Percentiles rank a stretch among this genome's conserved stretches.
Conservation (phyloP, 2,797 vertebrate genomes). For the Fringilla coelebs region DNA sequence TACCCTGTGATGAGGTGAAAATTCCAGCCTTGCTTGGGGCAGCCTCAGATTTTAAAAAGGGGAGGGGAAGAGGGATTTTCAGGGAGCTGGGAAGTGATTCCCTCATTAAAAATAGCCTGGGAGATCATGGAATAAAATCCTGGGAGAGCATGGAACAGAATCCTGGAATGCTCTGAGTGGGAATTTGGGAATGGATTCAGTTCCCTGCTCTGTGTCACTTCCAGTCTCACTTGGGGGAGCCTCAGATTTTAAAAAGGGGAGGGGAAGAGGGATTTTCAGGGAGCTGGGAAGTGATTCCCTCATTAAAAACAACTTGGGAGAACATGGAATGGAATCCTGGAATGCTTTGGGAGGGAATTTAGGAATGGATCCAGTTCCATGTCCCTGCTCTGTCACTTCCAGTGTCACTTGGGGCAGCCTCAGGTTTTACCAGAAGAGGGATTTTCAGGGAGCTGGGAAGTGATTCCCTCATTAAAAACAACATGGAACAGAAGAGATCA, state of each 20-base stretch:
- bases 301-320: not conserved
- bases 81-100: too few relatives aligned
- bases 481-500: too few relatives aligned
- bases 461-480: not conserved
- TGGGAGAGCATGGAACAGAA: too few relatives aligned
- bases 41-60: not conserved
- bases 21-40: fast-evolving
- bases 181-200: not conserved
- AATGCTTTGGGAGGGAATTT: not conserved
- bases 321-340: not conserved
- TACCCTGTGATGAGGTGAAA: too few relatives aligned
- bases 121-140: too few relatives aligned
- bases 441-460: not conserved
- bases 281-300: not conserved
- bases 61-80: too few relatives aligned
- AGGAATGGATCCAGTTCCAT: not conserved
- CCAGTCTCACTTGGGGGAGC: too few relatives aligned
- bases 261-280: not conserved
- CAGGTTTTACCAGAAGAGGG: too few relatives aligned
- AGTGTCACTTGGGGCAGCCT: fast-evolving
- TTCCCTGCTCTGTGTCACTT: too few relatives aligned
- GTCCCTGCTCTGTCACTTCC: fast-evolving
- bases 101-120: too few relatives aligned
- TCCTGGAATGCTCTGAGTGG: not conserved
- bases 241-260: too few relatives aligned